phyloP scores from a whole-genome alignment of 2,888 invertebrate genomes.

The Panopea generosa region DNA sequence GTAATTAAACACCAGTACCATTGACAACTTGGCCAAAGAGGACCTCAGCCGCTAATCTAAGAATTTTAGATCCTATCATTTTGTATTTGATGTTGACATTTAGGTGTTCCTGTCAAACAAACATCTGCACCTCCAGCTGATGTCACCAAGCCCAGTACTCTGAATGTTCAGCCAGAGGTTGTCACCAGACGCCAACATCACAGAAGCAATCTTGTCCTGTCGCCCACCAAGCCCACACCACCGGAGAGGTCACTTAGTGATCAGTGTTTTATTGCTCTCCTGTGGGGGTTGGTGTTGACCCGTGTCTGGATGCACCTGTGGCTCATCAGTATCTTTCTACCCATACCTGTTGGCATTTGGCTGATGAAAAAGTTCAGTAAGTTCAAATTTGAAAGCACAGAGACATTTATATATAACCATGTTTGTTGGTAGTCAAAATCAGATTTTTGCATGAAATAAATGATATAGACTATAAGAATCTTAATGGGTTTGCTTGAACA shows the following conservation, averaged over 20 bases:
- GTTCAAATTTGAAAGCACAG: too few relatives aligned
- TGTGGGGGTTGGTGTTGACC: constrained; percentile 94
- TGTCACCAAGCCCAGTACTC: constrained; percentile 34
- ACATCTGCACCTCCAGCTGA: too few relatives aligned
- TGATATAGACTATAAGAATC: too few relatives aligned
- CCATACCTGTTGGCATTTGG: constrained; percentile 92
- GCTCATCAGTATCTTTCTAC: constrained; percentile 90
- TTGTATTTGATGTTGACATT: too few relatives aligned
- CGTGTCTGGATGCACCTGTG: constrained; percentile 95
- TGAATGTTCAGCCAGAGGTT: constrained; percentile 29
- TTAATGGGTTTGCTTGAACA: too few relatives aligned
- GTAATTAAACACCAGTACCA: too few relatives aligned
- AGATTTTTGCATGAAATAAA: too few relatives aligned
- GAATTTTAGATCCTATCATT: too few relatives aligned
- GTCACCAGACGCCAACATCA: constrained; percentile 21
- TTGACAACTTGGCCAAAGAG: too few relatives aligned
- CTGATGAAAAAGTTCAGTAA: constrained; percentile 87
- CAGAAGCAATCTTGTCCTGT: constrained; percentile 31
- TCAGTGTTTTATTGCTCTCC: constrained; percentile 86
- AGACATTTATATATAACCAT: neutral
- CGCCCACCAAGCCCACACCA: constrained; percentile 6
- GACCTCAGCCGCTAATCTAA: too few relatives aligned
- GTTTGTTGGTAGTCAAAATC: too few relatives aligned
- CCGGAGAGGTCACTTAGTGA: constrained; percentile 76
- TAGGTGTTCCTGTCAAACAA: too few relatives aligned